These are phyloP conservation scores for Aradus depressus DNA, from an alignment of 2,888 invertebrate genomes.

Conservation along the genomic window DNA sequence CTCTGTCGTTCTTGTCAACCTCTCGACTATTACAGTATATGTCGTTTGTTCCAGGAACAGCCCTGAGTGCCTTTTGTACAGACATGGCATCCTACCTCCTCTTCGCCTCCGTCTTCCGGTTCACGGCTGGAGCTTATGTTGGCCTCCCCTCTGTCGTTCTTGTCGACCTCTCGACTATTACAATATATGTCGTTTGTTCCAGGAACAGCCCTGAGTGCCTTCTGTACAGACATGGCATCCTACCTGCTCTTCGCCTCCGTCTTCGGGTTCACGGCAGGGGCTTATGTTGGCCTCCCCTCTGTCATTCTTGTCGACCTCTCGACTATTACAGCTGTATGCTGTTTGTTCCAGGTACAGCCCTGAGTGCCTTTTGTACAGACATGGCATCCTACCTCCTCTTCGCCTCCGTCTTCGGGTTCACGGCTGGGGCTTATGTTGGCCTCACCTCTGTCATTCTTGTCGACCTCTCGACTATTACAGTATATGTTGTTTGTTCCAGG, in stretches of 20 bases:
- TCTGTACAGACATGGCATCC: conserved; percentile 58
- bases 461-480: too few relatives aligned
- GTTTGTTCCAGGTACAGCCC: conserved; percentile 57
- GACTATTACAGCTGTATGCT: too few relatives aligned
- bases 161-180: too few relatives aligned
- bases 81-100: conserved; percentile 61
- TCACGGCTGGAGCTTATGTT: conserved; percentile 89
- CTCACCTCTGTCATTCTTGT: conserved; percentile 90
- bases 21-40: too few relatives aligned
- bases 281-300: conserved; percentile 92
- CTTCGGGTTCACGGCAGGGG: conserved; percentile 86
- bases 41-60: conserved; percentile 59
- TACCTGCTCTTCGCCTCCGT: conserved; percentile 65
- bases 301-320: conserved; percentile 91
- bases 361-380: conserved; percentile 63
- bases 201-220: conserved; percentile 72
- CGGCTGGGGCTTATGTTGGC: conserved; percentile 93
- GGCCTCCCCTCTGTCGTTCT: conserved; percentile 92
- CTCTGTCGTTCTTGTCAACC: conserved; percentile 87
- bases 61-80: conserved; percentile 61
- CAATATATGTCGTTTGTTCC: too few relatives aligned
- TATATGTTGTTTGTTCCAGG: conserved; percentile 52
- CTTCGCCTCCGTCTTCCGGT: conserved; percentile 73
- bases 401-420: conserved; percentile 72
- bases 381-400: conserved; percentile 66